Evolutionary conservation across 2,797 vertebrate species (phyloP).

Genomic region (Oophaga sylvatica): DNA sequence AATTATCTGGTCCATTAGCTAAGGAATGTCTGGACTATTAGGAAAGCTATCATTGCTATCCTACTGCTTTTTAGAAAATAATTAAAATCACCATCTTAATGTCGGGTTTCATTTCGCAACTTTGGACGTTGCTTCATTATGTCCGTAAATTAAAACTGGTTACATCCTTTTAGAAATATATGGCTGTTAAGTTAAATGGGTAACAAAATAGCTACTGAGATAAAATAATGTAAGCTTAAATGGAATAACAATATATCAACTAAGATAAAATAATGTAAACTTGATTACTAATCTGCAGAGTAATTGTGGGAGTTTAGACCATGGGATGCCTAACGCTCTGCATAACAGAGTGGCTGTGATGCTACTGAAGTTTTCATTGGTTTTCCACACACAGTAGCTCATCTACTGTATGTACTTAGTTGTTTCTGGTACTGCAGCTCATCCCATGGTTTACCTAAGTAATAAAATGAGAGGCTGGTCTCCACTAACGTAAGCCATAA

Average conservation of each 20-base stretch:
- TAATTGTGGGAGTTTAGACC: background rate
- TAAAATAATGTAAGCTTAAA: background rate
- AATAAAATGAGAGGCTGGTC: too few relatives aligned
- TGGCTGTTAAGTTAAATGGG: background rate
- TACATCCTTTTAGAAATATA: background rate
- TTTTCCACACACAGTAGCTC: too few relatives aligned
- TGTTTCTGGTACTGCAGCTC: too few relatives aligned
- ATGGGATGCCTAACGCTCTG: too few relatives aligned
- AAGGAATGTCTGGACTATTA: slow-evolving; percentile 11
- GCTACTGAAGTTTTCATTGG: too few relatives aligned
- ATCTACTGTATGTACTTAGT: too few relatives aligned
- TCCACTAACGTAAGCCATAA: too few relatives aligned
- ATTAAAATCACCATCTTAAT: slow-evolving; percentile 13
- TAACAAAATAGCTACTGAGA: background rate
- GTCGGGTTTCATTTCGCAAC: background rate
- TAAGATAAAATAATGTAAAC: background rate
- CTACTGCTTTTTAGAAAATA: slow-evolving; percentile 14
- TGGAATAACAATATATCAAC: background rate
- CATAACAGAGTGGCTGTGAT: too few relatives aligned
- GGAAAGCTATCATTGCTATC: slow-evolving; percentile 5
- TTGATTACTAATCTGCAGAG: background rate
- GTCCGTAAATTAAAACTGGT: background rate
- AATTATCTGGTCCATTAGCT: slow-evolving; percentile 12
- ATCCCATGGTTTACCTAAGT: too few relatives aligned
- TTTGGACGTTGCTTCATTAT: slow-evolving; percentile 14